phyloP scores from a whole-genome alignment of 2,888 invertebrate genomes.

The Psylliodes chrysocephalus region DNA sequence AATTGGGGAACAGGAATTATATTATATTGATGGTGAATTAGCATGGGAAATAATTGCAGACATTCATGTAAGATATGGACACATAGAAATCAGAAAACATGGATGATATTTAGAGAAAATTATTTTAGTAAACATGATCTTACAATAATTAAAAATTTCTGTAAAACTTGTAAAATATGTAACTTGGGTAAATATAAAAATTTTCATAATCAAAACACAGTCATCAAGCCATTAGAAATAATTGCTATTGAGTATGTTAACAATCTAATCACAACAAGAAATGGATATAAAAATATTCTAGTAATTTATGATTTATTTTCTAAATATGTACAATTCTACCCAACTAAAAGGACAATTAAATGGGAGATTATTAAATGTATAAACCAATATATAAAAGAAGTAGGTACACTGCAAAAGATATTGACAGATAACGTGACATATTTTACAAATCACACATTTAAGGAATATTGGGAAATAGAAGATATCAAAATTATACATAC shows the following conservation, averaged over 20 bases:
- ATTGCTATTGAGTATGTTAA: conserved; percentile 23
- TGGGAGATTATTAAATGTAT: background rate
- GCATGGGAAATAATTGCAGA: background rate
- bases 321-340: background rate
- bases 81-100: background rate
- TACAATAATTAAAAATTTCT: background rate
- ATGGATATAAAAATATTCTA: conserved; percentile 13
- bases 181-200: background rate
- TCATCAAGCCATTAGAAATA: background rate
- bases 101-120: conserved; percentile 18
- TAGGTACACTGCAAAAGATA: background rate
- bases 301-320: conserved; percentile 21
- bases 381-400: background rate
- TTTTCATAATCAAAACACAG: background rate
- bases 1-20: background rate
- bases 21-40: background rate
- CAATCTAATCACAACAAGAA: conserved; percentile 16
- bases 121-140: conserved; percentile 11
- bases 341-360: background rate
- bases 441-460: background rate
- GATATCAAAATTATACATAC: background rate
- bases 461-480: background rate
- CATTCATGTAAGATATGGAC: conserved; percentile 7
- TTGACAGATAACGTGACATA: background rate
- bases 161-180: background rate